These are phyloP conservation scores for Carassius gibelio DNA, from an alignment of 2,113 vertebrate genomes.

Conservation along the genomic window DNA sequence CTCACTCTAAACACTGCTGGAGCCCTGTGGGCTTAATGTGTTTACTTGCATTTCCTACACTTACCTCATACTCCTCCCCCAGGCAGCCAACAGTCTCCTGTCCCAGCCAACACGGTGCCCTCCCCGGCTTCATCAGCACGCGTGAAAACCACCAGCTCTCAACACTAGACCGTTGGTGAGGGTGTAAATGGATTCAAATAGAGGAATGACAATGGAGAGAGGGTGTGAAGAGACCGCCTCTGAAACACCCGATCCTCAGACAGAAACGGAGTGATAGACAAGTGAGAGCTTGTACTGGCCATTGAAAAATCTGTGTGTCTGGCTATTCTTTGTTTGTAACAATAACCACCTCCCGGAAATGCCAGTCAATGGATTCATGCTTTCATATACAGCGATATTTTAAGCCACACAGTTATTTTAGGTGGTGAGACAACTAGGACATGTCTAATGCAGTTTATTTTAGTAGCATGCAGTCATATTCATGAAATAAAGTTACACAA, in stretches of 20 bases:
- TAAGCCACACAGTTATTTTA: not conserved
- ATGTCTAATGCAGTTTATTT: slow-evolving; percentile 20
- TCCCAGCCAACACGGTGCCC: slow-evolving; percentile 44
- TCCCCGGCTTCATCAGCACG: slow-evolving; percentile 47
- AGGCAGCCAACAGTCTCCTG: slow-evolving; percentile 40
- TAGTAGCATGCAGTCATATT: not conserved
- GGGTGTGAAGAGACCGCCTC: slow-evolving; percentile 46
- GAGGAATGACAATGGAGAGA: slow-evolving; percentile 48
- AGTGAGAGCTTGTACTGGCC: not conserved
- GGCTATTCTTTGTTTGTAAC: not conserved
- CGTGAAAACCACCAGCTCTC: slow-evolving; percentile 48
- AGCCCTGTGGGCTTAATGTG: slow-evolving; percentile 42
- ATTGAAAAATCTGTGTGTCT: not conserved
- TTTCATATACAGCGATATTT: slow-evolving; percentile 4
- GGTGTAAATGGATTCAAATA: slow-evolving; percentile 50
- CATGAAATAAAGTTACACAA: not conserved
- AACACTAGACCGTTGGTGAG: slow-evolving; percentile 26
- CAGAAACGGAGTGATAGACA: slow-evolving; percentile 33
- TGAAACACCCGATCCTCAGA: slow-evolving; percentile 5
- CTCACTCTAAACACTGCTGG: slow-evolving; percentile 41
- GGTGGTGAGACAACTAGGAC: slow-evolving; percentile 26
- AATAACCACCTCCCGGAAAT: not conserved
- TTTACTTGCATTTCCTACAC: slow-evolving; percentile 44
- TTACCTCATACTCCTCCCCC: slow-evolving; percentile 31
- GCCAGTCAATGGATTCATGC: not conserved